Evolutionary conservation across 1,140 invertebrate species (phyloP), one percentile per base, ranked within the genome.

Genomic region (Pseudoatta argentina): DNA sequence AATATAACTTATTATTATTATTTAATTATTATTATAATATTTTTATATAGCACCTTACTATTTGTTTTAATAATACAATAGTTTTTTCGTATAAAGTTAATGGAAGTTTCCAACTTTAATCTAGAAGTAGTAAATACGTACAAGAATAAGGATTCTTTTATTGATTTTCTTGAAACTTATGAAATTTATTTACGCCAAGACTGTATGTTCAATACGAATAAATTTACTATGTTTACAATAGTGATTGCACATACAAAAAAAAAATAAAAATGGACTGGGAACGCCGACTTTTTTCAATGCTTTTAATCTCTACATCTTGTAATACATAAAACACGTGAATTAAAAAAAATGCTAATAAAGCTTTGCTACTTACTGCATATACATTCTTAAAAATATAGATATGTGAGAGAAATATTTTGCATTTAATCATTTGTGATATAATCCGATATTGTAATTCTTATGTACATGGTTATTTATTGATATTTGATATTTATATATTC

Each of bases 351-450:
- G 12, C 5, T n/a, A 18, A 53, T 34, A 27, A 14, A 30, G 10
- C 6, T 27, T 64, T 14, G 39, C 6, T 64, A 64, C 14, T n/a
- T 44, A 12, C 18, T 30, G 44, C 18, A 48, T 64, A 77, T 44
- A 12, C 3, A 44, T 44, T 51, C 57, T 30, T 24, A 51, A 34
- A 78, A 78, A 66, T 44, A 81, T 30, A 55, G 18, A 1, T 71
- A 71, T 24, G 10, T 63, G 14, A 30, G 24, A 3, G 14, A 63
- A 63, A 67, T 39, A 55, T 69, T 81, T 81, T 55, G 53, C 51
- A 71, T 71, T 39, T 69, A 71, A 81, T 57, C 39, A 48, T 71
- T 81, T 39, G 27, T 71, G 24, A 81, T 10, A 71, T 16, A 16
- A 67, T 24, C 16, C 10, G 44, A 53, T 71, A 57, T 39, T 39